Base-by-base conservation (phyloP, 2,797 vertebrate species). In the Mormyrops attenuatus region DNA sequence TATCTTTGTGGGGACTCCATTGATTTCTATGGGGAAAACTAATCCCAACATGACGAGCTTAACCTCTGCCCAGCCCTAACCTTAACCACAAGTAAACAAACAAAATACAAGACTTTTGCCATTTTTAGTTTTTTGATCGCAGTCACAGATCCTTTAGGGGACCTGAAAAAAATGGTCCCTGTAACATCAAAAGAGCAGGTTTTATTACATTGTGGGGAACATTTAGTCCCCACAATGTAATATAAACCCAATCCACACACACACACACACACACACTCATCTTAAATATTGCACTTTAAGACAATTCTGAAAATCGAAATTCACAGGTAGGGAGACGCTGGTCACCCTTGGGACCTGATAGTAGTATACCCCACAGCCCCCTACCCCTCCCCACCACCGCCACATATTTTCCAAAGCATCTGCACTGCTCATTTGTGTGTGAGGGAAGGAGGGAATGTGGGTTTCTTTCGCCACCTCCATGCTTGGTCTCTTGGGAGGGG, bases 291-390 rank as follows among this genome's bases (percentile, higher is more conserved):
- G 53, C 22, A 41, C 34, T 69, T 86, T 53, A 34, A 55, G 11
- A 87, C 57, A 88, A 90, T 13, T 63, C 85, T 41, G 53, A 5
- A 9, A 87, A 57, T 57, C 13, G 17, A 38, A 87, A 87, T 87
- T 57, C 85, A 55, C 85, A 87, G 30, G 85, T 87, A 34, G 90
- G 93, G 20, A 55, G 53, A 20, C 30, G 2, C 5, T 2, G 38
- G 30, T 87, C 34, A 77, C 49, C 94, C 92, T 93, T 91, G 90
- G 91, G 92, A 94, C 93, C 93, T 93, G 92, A 95, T 91, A 91
- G 85, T 84, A 91, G 92, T 93, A 17, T 1, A 9, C n/a, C 82
- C n/a, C 55, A 6, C 5, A 55, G 53, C 5, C 17, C 0, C 55
- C 53, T 11, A 11, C 11, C 22, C 30, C 5, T 30, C 52, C 53